phyloP scores from a whole-genome alignment of 1,140 invertebrate genomes.

The Apis cerana region DNA sequence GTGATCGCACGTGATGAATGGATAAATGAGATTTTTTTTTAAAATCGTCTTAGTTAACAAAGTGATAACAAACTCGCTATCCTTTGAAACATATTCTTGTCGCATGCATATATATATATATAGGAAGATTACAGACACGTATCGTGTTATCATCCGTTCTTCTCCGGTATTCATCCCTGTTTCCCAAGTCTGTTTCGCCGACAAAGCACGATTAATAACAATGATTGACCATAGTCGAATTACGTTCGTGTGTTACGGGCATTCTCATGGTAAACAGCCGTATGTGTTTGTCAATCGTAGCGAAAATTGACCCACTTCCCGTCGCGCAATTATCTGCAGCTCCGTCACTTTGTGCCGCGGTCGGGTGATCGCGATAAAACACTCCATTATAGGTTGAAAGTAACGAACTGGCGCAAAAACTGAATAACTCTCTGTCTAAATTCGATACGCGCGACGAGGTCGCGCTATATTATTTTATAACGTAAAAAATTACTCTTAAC shows the following conservation, averaged over 20 bases:
- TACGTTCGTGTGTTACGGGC: slow-evolving; percentile 6
- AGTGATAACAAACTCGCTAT: background rate
- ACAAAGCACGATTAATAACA: slow-evolving; percentile 36
- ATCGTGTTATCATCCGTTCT: no score
- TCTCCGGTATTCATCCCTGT: background rate
- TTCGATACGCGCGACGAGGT: background rate
- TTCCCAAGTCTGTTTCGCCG: background rate
- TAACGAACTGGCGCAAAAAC: slow-evolving; percentile 4
- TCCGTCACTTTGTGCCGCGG: slow-evolving; percentile 37
- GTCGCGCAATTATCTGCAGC: slow-evolving; percentile 29
- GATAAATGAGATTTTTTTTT: background rate
- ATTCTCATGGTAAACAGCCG: slow-evolving; percentile 22
- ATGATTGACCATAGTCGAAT: slow-evolving; percentile 28
- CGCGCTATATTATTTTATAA: background rate
- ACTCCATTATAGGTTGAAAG: slow-evolving; percentile 4
- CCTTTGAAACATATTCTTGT: no score
- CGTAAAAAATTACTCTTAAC: no score
- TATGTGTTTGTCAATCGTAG: slow-evolving; percentile 35
- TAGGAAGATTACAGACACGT: background rate
- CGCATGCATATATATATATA: no score
- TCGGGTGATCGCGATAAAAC: slow-evolving; percentile 36
- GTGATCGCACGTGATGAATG: background rate
- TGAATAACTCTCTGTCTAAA: slow-evolving; percentile 2
- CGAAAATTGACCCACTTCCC: slow-evolving; percentile 46
- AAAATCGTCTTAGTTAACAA: background rate